A percentile compares a stretch with the other conserved stretches of the same genome.
Evolutionary conservation across 2,888 invertebrate species (phyloP).

Genomic region (Furcula furcula): DNA sequence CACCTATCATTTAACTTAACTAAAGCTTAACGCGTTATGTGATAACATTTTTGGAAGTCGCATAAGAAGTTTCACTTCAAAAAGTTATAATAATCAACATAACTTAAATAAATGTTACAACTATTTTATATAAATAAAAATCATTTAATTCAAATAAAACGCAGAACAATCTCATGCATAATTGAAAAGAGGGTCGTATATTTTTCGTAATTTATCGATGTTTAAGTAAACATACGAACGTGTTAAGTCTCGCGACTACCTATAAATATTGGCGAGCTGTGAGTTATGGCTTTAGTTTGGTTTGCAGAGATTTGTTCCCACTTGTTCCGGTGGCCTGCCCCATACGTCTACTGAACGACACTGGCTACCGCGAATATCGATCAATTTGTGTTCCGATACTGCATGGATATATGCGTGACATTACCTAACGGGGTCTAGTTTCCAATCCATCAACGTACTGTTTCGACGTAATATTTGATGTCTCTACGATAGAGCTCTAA

Average conservation of each 20-base stretch:
- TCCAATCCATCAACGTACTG: too few species aligned
- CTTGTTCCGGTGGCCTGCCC: conserved; percentile 32
- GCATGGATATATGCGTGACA: neutral
- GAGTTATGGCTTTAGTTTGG: conserved; percentile 56
- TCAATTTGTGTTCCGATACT: conserved; percentile 17
- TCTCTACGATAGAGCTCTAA: too few species aligned
- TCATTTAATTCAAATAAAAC: too few species aligned
- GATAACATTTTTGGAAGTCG: too few species aligned
- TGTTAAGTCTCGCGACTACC: conserved; percentile 60
- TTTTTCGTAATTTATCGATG: conserved; percentile 51
- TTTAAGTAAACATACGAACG: conserved; percentile 51
- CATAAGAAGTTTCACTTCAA: too few species aligned
- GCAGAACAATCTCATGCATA: conserved; percentile 21
- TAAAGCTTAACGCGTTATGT: too few species aligned
- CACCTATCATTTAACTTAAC: too few species aligned
- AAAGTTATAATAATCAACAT: too few species aligned
- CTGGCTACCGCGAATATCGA: conserved; percentile 20
- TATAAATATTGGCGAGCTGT: conserved; percentile 62
- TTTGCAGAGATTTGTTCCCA: conserved; percentile 46
- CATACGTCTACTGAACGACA: conserved; percentile 33
- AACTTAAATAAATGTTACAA: too few species aligned
- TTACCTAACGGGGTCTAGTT: neutral
- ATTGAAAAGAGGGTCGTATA: conserved; percentile 44
- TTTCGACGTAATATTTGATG: too few species aligned
- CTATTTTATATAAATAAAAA: too few species aligned